Base-by-base conservation (phyloP, 2,797 vertebrate species). In the Urophycis tenuis region DNA sequence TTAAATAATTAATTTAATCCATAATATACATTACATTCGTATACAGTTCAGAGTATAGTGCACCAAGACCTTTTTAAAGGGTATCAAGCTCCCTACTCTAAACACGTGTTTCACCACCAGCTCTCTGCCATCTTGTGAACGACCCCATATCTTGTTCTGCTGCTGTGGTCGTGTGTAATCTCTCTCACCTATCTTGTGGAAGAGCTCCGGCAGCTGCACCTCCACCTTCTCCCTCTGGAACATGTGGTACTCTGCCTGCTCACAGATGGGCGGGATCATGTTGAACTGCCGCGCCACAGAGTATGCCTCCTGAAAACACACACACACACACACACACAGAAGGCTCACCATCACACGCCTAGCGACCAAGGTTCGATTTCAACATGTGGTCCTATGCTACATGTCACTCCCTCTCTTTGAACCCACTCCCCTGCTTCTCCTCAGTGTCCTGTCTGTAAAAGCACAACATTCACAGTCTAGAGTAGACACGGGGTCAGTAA, bases 201-300 rank as follows among this genome's bases (percentile, higher is more conserved):
- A 96, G 72, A 96, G 93, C 87, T 96, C 95, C 0, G 95, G 95
- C 30, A 96, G 92, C 85, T 96, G 95, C 69, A 96, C 95, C 86
- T 96, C 95, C 73, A 96, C 95, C 82, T 96, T 96, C 88, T 96
- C 95, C 12, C 95, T 90, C 89, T 96, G 95, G 88, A 96, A 96
- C 94, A 96, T 94, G 91, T 96, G 95, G 86, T 96, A 96, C 85
- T 96, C 95, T 0, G 95, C 95, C 84, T 96, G 95, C 88, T 96
- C 95, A 0, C 95, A 96, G 88, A 95, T 95, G 0, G 95, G 95
- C 0, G 95, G 95, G 85, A 95, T 95, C 79, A 96, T 87, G 91
- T 96, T 96, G 90, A 96, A 96, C 82, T 96, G 95, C 69, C 95
- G 88, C 2, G 95, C 95, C 86, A 96, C 95, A 0, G 95, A 96